phyloP scores from a whole-genome alignment of 2,888 invertebrate species.

The Glyphotaelius pellucidus region DNA sequence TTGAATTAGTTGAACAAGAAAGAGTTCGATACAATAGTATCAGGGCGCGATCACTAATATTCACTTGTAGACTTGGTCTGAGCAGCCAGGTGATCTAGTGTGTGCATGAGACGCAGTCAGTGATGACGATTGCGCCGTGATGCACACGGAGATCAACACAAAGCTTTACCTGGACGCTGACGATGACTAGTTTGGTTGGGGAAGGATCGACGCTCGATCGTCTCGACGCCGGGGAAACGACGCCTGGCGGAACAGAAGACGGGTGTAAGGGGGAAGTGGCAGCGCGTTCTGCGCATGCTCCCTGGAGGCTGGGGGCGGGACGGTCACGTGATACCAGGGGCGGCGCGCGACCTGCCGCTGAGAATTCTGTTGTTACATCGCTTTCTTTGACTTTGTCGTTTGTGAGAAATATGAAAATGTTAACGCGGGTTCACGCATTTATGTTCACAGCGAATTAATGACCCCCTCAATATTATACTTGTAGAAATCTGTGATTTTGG shows the following conservation, averaged over 20 bases:
- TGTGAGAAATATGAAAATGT: not conserved
- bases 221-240: slow-evolving; percentile 71
- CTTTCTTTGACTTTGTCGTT: not conserved
- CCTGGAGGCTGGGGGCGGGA: slow-evolving; percentile 75
- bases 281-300: slow-evolving; percentile 67
- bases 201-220: slow-evolving; percentile 65
- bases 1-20: not conserved
- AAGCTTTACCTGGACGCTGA: slow-evolving; percentile 47
- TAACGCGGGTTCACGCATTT: too few species aligned
- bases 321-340: slow-evolving; percentile 71
- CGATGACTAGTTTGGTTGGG: slow-evolving; percentile 40
- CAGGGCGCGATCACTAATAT: slow-evolving; percentile 28
- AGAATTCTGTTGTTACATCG: not conserved
- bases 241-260: slow-evolving; percentile 65
- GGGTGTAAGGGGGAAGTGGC: slow-evolving; percentile 64
- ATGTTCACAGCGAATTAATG: slow-evolving; percentile 67
- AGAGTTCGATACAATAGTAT: not conserved
- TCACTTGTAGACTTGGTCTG: not conserved
- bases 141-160: slow-evolving; percentile 41
- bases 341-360: slow-evolving; percentile 68
- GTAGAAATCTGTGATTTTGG: not conserved
- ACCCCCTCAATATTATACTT: too few species aligned
- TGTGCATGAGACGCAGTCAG: slow-evolving; percentile 22
- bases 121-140: slow-evolving; percentile 25
- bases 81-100: not conserved